Conservation (phyloP, 2,113 vertebrate genomes). For the Anthoscopus minutus region DNA sequence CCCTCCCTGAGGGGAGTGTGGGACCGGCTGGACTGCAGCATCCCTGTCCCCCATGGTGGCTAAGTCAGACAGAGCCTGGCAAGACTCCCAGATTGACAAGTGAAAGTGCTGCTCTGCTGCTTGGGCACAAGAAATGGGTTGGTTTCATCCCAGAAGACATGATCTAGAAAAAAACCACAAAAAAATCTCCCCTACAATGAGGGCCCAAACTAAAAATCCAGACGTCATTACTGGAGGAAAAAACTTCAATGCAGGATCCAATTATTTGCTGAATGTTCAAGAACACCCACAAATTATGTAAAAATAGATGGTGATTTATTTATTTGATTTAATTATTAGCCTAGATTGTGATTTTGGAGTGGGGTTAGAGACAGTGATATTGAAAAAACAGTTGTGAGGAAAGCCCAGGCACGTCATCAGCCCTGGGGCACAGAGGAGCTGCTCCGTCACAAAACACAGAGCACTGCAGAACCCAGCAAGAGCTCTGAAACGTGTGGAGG, state of each 20-base stretch:
- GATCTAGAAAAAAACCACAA: not conserved
- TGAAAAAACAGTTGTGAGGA: not conserved
- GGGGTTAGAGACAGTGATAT: not conserved
- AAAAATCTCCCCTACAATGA: not conserved
- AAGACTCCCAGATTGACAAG: not conserved
- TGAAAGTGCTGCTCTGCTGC: not conserved
- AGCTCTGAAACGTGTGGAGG: not conserved
- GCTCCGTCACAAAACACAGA: not conserved
- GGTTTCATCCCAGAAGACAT: not conserved
- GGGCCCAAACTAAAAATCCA: not conserved
- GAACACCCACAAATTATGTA: not conserved
- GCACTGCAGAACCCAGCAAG: not conserved
- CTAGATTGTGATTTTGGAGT: not conserved
- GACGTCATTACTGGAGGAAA: not conserved
- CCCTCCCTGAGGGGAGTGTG: not conserved
- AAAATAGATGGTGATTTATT: constrained; percentile 5
- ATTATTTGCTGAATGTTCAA: constrained; percentile 23
- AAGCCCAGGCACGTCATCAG: not conserved
- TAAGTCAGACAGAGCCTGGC: not conserved
- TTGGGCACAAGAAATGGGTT: not conserved
- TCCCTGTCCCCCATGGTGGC: not conserved
- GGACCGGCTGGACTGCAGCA: not conserved
- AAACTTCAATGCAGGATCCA: not conserved
- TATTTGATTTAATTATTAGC: constrained; percentile 23
- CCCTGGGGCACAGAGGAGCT: not conserved